Evolutionary conservation across 2,888 invertebrate species (phyloP).

Genomic region (Melinaea marsaeus): DNA sequence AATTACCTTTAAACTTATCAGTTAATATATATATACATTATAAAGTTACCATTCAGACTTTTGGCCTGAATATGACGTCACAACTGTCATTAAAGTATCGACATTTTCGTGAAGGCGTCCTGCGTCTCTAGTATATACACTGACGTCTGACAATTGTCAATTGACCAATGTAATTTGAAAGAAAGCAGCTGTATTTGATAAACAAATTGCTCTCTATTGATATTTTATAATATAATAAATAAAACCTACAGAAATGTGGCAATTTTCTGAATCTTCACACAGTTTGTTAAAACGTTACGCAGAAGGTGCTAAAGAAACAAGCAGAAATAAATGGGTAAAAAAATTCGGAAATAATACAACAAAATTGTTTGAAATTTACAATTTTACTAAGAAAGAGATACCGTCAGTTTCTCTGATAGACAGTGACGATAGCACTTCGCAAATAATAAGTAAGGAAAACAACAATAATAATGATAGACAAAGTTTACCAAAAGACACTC

Average conservation of each 20-base stretch:
- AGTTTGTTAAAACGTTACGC: slow-evolving; percentile 26
- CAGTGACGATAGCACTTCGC: slow-evolving; percentile 1
- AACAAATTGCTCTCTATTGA: no score
- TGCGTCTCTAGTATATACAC: no score
- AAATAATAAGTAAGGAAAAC: neutral
- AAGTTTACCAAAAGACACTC: neutral
- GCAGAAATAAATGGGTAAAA: slow-evolving; percentile 31
- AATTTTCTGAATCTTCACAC: slow-evolving; percentile 32
- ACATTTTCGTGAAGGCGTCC: no score
- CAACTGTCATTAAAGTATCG: no score
- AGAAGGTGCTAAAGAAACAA: slow-evolving; percentile 15
- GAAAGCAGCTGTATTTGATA: no score
- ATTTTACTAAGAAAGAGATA: neutral
- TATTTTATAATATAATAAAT: neutral
- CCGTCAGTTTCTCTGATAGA: slow-evolving; percentile 1
- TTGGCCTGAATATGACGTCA: no score
- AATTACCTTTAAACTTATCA: no score
- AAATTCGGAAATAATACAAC: slow-evolving; percentile 22
- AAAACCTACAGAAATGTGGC: slow-evolving; percentile 27
- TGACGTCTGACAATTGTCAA: no score
- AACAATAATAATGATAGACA: slow-evolving; percentile 5
- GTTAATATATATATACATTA: no score
- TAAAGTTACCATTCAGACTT: no score
- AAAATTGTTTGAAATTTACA: slow-evolving; percentile 3
- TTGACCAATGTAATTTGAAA: no score